These are phyloP conservation scores for Meleagris gallopavo DNA, from an alignment of 2,113 vertebrate species.

Conservation along the genomic window DNA sequence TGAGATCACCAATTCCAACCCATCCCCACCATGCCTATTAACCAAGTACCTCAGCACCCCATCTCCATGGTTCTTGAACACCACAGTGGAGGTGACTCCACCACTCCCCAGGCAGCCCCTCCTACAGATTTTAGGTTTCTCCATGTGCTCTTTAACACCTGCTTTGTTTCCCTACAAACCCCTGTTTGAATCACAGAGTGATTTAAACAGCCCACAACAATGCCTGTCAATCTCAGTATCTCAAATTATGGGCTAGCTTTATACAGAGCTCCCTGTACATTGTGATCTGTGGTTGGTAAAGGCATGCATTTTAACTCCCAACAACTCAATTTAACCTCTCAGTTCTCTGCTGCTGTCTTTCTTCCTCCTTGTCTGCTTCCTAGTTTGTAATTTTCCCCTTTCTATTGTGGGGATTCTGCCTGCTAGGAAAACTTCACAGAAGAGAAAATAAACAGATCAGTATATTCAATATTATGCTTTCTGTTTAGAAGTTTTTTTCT, in stretches of 20 bases:
- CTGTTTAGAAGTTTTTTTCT: conserved; percentile 22
- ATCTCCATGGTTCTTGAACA: too few species aligned
- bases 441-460: not conserved
- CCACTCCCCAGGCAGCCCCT: too few species aligned
- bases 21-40: not conserved
- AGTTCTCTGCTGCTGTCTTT: not conserved
- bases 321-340: not conserved
- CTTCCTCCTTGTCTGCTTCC: not conserved
- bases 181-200: not conserved
- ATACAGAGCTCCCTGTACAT: not conserved
- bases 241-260: not conserved
- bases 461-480: not conserved
- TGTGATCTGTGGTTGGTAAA: not conserved
- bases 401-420: not conserved
- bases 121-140: not conserved
- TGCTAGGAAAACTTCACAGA: not conserved
- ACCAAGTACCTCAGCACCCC: too few species aligned
- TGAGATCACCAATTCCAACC: not conserved
- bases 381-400: not conserved
- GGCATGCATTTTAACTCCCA: not conserved
- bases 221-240: not conserved
- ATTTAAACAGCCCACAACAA: not conserved
- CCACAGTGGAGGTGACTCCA: too few species aligned
- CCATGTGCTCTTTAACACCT: not conserved
- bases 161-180: not conserved